These are phyloP conservation scores for Odontophorus gujanensis DNA, from an alignment of 2,113 vertebrate genomes.

Conservation along the genomic window DNA sequence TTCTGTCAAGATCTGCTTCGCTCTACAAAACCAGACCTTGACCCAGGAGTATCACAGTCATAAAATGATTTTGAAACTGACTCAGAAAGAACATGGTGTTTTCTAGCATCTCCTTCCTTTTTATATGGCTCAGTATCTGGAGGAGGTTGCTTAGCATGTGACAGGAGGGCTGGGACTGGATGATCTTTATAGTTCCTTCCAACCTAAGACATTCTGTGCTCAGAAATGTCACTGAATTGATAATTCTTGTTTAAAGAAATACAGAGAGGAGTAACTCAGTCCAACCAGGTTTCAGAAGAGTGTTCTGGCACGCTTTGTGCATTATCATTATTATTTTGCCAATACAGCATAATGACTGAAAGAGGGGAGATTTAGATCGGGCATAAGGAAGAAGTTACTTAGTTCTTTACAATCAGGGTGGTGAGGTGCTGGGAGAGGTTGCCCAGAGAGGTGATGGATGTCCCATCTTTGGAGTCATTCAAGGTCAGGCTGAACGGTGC, in stretches of 20 bases:
- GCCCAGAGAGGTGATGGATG: too few species aligned
- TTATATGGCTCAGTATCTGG: neutral
- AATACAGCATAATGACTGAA: neutral
- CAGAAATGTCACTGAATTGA: neutral
- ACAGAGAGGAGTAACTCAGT: neutral
- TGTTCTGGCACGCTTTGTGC: neutral
- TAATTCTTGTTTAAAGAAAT: neutral
- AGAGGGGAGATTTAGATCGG: too few species aligned
- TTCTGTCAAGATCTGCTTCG: constrained; percentile 45
- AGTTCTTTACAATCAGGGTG: too few species aligned
- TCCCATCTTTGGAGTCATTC: too few species aligned
- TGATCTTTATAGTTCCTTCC: neutral
- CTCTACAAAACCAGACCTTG: neutral
- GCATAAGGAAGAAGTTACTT: too few species aligned
- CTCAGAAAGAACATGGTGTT: neutral
- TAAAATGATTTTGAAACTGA: constrained; percentile 17
- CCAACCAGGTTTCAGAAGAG: neutral
- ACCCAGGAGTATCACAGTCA: constrained; percentile 18
- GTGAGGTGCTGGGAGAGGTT: too few species aligned
- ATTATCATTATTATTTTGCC: neutral
- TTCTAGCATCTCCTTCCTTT: neutral
- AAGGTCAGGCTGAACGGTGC: too few species aligned
- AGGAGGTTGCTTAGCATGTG: neutral
- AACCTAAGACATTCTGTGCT: neutral
- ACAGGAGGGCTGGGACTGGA: too few species aligned